These are phyloP conservation scores for Chelmon rostratus DNA, from an alignment of 2,797 vertebrate genomes.

Conservation along the genomic window DNA sequence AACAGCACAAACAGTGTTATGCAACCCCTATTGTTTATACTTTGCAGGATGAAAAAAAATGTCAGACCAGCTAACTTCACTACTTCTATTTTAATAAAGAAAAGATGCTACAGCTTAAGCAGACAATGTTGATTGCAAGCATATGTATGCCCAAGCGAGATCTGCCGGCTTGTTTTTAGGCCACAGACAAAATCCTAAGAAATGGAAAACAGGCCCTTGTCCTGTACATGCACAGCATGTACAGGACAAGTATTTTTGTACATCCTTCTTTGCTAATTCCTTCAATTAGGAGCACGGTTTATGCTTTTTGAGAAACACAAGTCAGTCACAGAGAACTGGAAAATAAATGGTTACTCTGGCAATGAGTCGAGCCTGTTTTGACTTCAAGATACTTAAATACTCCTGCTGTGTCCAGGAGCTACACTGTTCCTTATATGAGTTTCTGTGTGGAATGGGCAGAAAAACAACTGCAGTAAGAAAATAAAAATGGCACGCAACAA, in stretches of 20 bases:
- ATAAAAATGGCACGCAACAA: neutral
- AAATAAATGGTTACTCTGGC: conserved; percentile 9
- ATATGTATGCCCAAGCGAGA: conserved; percentile 47
- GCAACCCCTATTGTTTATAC: conserved; percentile 35
- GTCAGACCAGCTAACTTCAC: neutral
- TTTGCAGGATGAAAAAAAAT: conserved; percentile 9
- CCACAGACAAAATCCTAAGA: conserved; percentile 1
- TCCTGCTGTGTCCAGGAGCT: conserved; percentile 13
- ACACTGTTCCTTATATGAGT: neutral
- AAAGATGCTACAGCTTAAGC: conserved; percentile 44
- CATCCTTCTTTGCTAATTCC: neutral
- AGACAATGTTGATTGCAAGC: conserved; percentile 56
- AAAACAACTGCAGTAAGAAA: conserved; percentile 16
- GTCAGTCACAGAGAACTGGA: neutral
- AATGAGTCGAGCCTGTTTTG: neutral
- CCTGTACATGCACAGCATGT: conserved; percentile 1
- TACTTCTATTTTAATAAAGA: conserved; percentile 32
- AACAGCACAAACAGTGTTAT: conserved; percentile 23
- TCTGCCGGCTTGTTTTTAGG: conserved; percentile 30
- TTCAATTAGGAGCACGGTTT: neutral
- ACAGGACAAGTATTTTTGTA: neutral
- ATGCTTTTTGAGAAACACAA: neutral
- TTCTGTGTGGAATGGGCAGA: conserved; percentile 9
- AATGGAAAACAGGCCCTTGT: conserved; percentile 23
- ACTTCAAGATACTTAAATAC: conserved; percentile 17